Percentiles rank a stretch among this genome's conserved stretches.
Evolutionary conservation across 2,113 vertebrate genomes (phyloP).

Genomic region (zebrafish (Danio rerio)): GRCz12tu NC_133189.1:33431001-33431500

Average conservation of each 20-base stretch:
- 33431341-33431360: conserved; percentile 8
- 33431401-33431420: not conserved
- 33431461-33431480: conserved; percentile 9
- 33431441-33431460: not conserved
- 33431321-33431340: conserved; percentile 30
- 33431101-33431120: not conserved
- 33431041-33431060: not conserved
- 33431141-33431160: conserved; percentile 23
- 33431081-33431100: not conserved
- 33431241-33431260: conserved; percentile 25
- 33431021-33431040: conserved; percentile 4
- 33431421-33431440: not conserved
- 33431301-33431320: conserved; percentile 41
- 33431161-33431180: conserved; percentile 25
- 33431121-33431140: conserved; percentile 15
- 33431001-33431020: not conserved
- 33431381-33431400: not conserved
- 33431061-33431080: not conserved
- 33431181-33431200: conserved; percentile 42
- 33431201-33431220: conserved; percentile 23
- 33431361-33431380: conserved; percentile 18
- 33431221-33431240: conserved; percentile 41
- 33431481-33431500: conserved; percentile 13
- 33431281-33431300: conserved; percentile 37
- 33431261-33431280: conserved; percentile 43